Evolutionary conservation across 2,113 vertebrate species (phyloP).

Genomic region (Octodon degus): DNA sequence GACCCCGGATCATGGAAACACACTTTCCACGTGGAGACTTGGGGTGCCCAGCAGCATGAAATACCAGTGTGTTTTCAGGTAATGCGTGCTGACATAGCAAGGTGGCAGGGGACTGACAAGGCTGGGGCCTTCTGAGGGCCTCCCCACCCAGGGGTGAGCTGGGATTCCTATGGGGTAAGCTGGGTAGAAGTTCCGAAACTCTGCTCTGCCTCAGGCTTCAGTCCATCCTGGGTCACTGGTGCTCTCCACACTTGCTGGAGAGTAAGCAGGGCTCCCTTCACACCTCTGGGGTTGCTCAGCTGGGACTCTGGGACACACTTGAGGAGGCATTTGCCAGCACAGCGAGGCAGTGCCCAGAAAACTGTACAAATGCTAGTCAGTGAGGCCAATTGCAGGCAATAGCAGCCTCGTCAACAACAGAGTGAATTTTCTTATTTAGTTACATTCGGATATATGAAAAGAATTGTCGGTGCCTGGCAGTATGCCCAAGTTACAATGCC

Average conservation of each 20-base stretch:
- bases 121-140: background rate
- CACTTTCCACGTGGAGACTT: background rate
- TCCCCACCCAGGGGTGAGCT: background rate
- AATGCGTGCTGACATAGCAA: background rate
- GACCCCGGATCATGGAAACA: background rate
- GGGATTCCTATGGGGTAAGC: background rate
- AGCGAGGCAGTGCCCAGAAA: background rate
- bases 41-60: background rate
- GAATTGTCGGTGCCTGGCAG: background rate
- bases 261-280: fast-evolving
- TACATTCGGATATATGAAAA: background rate
- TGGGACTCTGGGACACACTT: background rate
- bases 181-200: background rate
- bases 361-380: background rate
- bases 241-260: background rate
- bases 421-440: background rate
- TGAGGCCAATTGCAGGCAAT: background rate
- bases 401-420: background rate
- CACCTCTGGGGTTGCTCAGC: background rate
- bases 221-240: background rate
- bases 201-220: background rate
- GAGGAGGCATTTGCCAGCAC: background rate
- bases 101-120: too few relatives aligned
- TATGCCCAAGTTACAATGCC: fast-evolving
- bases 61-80: background rate